These are phyloP conservation scores for Erebia ligea DNA, from an alignment of 2,888 invertebrate genomes.

Conservation along the genomic window DNA sequence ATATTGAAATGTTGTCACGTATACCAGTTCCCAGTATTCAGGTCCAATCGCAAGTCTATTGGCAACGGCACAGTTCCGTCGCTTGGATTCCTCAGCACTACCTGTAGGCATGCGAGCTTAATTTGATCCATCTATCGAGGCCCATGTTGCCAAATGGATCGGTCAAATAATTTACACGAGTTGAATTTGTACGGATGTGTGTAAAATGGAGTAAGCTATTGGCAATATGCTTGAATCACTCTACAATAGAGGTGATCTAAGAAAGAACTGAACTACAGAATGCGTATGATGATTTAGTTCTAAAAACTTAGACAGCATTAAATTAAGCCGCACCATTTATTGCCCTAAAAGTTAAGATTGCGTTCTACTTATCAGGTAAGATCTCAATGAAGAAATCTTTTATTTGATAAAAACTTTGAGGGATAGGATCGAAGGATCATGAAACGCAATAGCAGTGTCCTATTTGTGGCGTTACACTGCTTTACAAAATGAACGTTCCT, in stretches of 20 bases:
- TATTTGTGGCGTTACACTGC: no score
- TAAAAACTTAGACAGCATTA: no score
- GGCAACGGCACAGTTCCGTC: constrained; percentile 16
- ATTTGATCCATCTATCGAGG: background rate
- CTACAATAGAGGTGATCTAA: background rate
- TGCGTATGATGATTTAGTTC: no score
- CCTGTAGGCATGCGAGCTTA: constrained; percentile 17
- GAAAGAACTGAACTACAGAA: no score
- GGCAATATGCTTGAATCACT: background rate
- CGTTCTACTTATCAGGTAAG: no score
- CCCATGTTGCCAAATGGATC: background rate
- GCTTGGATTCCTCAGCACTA: constrained; percentile 24
- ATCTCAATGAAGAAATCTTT: no score
- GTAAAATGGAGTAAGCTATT: background rate
- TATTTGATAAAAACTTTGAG: no score
- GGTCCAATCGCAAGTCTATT: constrained; percentile 28
- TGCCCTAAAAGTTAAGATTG: no score
- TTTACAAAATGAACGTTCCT: no score
- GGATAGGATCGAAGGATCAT: no score
- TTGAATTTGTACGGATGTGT: background rate
- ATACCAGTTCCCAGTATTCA: constrained; percentile 24
- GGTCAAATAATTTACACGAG: background rate
- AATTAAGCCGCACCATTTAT: no score
- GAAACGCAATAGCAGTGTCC: no score
- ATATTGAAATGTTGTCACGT: constrained; percentile 32